Evolutionary conservation across 2,797 vertebrate genomes (phyloP), one percentile per base, ranked within the genome.

Genomic region (Hyperoplus lanceolatus): DNA sequence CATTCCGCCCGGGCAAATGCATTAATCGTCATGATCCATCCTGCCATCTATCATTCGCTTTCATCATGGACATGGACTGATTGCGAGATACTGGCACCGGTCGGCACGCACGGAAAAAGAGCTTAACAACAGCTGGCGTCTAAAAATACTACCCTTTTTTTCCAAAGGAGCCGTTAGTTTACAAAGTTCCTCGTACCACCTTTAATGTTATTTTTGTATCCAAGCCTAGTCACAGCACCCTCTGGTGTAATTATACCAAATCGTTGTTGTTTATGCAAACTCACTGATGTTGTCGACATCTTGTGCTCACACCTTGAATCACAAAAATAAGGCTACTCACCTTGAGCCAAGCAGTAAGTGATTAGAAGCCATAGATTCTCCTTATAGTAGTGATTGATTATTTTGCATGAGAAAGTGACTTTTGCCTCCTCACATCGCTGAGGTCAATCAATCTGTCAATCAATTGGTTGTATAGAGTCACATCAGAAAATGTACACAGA

Each of bases 391-490:
- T 53, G 78, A 94, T 94, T 92, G 91, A 94, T 94, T 88, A 29
- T 79, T 82, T 85, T 83, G 87, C 90, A 90, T 93, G 91, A 92
- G 90, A 93, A 94, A 93, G 90, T 93, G 90, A 48, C 90, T 90
- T 90, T 89, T 90, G 82, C 82, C 84, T 92, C 85, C 90, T 93
- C 89, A 90, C 92, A 94, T 84, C 89, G 90, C 83, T 89, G 74
- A 89, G 90, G 90, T 92, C 90, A 92, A 63, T 92, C 83, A 90
- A 89, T 90, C 86, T 64, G 84, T 93, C 80, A 91, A 91, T 95
- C 85, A 85, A 89, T 85, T 70, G 46, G 74, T 60, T 82, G 70
- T 79, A 80, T 59, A 86, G 87, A 82, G 66, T 87, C 79, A 70
- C 76, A 81, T 80, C 69, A 80, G 36, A 81, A 75, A 73, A 63